Evolutionary conservation across 2,888 invertebrate species (phyloP).

Genomic region (Alloplasta piceator): DNA sequence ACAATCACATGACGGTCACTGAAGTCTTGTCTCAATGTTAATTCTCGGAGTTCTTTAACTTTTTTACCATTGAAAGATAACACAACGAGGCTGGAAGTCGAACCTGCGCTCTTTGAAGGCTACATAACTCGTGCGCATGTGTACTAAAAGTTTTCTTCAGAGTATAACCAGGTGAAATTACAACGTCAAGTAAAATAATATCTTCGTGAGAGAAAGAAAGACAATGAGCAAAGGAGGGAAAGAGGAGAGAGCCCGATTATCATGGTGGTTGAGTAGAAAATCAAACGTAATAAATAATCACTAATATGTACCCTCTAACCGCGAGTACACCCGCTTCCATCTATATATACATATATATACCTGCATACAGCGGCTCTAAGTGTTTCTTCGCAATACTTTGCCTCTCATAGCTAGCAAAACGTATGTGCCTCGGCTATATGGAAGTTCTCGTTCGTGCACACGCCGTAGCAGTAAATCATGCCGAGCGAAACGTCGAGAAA

Average conservation of each 20-base stretch:
- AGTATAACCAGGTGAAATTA: slow-evolving; percentile 49
- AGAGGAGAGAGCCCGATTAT: slow-evolving; percentile 51
- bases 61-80: not conserved
- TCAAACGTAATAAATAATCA: slow-evolving; percentile 66
- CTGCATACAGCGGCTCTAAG: slow-evolving; percentile 43
- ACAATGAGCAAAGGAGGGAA: slow-evolving; percentile 11
- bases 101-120: slow-evolving; percentile 23
- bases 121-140: slow-evolving; percentile 35
- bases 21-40: no score
- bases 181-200: slow-evolving; percentile 56
- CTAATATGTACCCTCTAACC: slow-evolving; percentile 61
- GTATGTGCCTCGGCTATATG: slow-evolving; percentile 16
- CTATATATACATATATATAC: slow-evolving; percentile 28
- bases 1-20: no score
- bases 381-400: slow-evolving; percentile 47
- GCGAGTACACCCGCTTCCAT: slow-evolving; percentile 19
- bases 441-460: slow-evolving; percentile 50
- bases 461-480: slow-evolving; percentile 61
- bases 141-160: slow-evolving; percentile 41
- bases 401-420: slow-evolving; percentile 14
- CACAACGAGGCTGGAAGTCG: not conserved
- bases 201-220: slow-evolving; percentile 31
- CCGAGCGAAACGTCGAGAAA: slow-evolving; percentile 56
- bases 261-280: slow-evolving; percentile 60
- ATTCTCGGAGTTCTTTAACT: no score